A percentile compares a stretch with the other conserved stretches of the same genome.
phyloP scores from a whole-genome alignment of 2,113 vertebrate genomes.

The Heterochromis multidens region DNA sequence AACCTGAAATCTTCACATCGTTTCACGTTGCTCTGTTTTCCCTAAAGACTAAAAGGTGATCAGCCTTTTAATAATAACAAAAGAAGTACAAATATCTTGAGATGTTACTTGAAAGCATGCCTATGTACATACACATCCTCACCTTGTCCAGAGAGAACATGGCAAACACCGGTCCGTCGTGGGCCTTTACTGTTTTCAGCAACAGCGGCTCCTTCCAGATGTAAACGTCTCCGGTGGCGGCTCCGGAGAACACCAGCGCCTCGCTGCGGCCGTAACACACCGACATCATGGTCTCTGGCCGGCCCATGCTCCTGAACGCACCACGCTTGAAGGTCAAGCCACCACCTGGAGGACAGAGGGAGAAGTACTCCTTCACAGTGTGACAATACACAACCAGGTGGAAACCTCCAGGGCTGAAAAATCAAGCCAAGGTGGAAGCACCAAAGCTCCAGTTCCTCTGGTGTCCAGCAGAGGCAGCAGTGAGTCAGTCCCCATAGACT shows the following conservation, averaged over 20 bases:
- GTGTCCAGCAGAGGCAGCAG: neutral
- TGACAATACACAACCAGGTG: neutral
- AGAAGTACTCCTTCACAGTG: neutral
- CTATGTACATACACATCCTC: neutral
- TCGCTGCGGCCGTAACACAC: constrained; percentile 88
- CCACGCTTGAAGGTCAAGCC: constrained; percentile 89
- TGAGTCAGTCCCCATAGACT: neutral
- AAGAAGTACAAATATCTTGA: too few species aligned
- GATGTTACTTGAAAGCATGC: too few species aligned
- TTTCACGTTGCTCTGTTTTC: too few species aligned
- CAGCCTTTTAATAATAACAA: too few species aligned
- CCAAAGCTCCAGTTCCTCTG: neutral
- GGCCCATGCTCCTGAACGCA: constrained; percentile 81
- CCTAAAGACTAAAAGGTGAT: too few species aligned
- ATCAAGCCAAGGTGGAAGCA: too few species aligned
- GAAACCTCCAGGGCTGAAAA: too few species aligned
- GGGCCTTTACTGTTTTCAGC: constrained; percentile 92
- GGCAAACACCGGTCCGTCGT: constrained; percentile 93
- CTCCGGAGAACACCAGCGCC: constrained; percentile 89
- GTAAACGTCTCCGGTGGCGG: constrained; percentile 92
- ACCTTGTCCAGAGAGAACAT: constrained; percentile 98
- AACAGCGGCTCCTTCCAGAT: constrained; percentile 91
- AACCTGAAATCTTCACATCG: neutral
- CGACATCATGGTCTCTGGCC: constrained; percentile 94
- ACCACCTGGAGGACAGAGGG: constrained; percentile 77